A percentile compares a stretch with the other conserved stretches of the same genome.
Evolutionary conservation across 2,113 vertebrate genomes (phyloP).

Genomic region (Meles meles): DNA sequence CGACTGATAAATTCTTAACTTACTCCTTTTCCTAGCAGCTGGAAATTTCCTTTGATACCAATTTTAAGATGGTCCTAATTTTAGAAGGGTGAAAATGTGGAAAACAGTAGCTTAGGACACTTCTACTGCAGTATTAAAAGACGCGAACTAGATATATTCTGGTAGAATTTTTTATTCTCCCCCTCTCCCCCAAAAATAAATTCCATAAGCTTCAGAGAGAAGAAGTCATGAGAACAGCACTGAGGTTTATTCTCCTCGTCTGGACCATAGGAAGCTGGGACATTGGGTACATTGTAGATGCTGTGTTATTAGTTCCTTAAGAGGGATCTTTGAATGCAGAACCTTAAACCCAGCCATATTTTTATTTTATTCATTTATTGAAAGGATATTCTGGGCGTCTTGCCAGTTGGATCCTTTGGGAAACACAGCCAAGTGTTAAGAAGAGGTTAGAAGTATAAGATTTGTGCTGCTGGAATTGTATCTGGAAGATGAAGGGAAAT

Average conservation of each 20-base stretch:
- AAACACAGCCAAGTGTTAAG: neutral
- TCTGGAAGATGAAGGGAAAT: neutral
- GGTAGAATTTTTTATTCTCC: neutral
- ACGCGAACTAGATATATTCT: neutral
- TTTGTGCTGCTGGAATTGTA: neutral
- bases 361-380: neutral
- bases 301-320: neutral
- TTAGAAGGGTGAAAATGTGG: neutral
- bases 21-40: neutral
- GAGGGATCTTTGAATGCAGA: neutral
- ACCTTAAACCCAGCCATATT: neutral
- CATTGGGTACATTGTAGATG: neutral
- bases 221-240: neutral
- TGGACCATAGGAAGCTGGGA: neutral
- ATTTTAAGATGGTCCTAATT: neutral
- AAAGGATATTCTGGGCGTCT: neutral
- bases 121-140: neutral
- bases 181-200: rapidly evolving
- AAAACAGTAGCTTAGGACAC: neutral
- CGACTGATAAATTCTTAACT: neutral
- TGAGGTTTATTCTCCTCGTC: neutral
- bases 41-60: neutral
- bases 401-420: neutral
- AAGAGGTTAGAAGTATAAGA: neutral
- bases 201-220: neutral